These are phyloP conservation scores for Eledona agricola DNA, from an alignment of 2,888 invertebrate genomes.

Conservation along the genomic window DNA sequence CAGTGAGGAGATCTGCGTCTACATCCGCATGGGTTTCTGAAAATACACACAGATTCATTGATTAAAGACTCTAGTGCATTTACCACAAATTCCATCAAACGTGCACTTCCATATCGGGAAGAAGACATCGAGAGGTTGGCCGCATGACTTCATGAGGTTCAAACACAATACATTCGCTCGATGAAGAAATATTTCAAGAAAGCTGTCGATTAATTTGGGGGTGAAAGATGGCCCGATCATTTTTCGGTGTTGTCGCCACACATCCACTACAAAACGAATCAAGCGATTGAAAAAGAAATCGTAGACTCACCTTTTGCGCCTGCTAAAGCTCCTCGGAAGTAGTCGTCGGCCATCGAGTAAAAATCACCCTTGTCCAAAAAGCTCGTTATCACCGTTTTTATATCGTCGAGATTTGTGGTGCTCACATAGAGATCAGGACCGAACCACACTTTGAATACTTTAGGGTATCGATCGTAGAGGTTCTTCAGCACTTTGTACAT, in stretches of 20 bases:
- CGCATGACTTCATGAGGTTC: background rate
- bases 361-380: constrained; percentile 14
- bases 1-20: background rate
- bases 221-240: no score
- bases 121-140: constrained; percentile 6
- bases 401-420: constrained; percentile 9
- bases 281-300: background rate
- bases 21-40: constrained; percentile 12
- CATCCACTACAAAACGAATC: background rate
- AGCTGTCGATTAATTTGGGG: no score
- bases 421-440: constrained; percentile 13
- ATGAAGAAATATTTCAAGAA: constrained; percentile 1
- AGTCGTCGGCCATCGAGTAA: constrained; percentile 14
- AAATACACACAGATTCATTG: background rate
- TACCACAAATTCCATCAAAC: constrained; percentile 13
- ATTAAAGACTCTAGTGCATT: background rate
- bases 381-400: constrained; percentile 7
- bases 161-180: constrained; percentile 3
- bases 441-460: constrained; percentile 9
- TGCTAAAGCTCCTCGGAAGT: constrained; percentile 10
- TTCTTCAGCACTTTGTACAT: constrained; percentile 3
- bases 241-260: background rate
- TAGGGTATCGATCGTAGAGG: background rate
- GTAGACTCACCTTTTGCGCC: constrained; percentile 10
- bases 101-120: constrained; percentile 6